These are phyloP conservation scores for Anodontia alba DNA, from an alignment of 2,888 invertebrate species.

Conservation along the genomic window DNA sequence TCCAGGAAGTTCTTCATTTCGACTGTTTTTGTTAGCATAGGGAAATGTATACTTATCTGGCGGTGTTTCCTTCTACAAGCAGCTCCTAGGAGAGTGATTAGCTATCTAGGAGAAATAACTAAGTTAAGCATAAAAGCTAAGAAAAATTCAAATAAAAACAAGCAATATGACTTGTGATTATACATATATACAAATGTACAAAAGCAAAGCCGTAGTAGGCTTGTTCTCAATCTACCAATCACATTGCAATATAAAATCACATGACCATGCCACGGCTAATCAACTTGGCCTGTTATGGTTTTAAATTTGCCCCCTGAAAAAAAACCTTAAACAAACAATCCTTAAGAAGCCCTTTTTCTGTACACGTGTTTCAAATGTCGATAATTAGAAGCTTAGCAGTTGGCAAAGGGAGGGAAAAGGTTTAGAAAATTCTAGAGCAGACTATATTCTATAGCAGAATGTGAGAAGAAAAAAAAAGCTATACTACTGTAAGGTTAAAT, in stretches of 20 bases:
- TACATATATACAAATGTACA: constrained; percentile 48
- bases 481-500: constrained; percentile 8
- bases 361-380: constrained; percentile 71
- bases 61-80: neutral
- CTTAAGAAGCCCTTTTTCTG: constrained; percentile 29
- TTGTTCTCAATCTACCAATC: constrained; percentile 45
- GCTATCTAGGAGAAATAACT: constrained; percentile 56
- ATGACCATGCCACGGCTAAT: constrained; percentile 66
- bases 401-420: constrained; percentile 18
- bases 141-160: constrained; percentile 35
- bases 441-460: constrained; percentile 4
- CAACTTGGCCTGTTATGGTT: constrained; percentile 61
- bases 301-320: neutral
- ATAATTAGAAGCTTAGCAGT: constrained; percentile 11
- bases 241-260: constrained; percentile 53
- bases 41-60: constrained; percentile 45
- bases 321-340: neutral
- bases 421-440: constrained; percentile 19
- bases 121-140: constrained; percentile 19
- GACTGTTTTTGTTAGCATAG: constrained; percentile 39
- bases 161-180: constrained; percentile 38
- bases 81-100: constrained; percentile 23
- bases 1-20: constrained; percentile 60
- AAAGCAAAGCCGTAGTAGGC: constrained; percentile 48
- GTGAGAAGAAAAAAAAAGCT: constrained; percentile 23